Base-by-base conservation (phyloP, 2,888 invertebrate species). In the Strigamia crassipes region DNA sequence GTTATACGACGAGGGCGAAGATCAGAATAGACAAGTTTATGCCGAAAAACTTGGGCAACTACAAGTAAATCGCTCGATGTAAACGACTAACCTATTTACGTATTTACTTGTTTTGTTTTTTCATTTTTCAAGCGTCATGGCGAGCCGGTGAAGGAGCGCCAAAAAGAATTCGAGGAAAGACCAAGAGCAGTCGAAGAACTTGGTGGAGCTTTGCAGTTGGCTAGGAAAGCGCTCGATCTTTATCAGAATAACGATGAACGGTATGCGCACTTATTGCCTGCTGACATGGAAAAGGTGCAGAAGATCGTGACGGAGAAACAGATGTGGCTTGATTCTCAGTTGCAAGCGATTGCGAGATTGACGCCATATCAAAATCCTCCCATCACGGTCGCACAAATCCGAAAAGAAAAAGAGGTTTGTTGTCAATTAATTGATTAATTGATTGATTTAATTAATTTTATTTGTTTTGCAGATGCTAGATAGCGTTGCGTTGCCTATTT, bases 1-100 rank as follows among this genome's bases (percentile, higher is more conserved):
- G 99, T 90, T 99, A 21, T 99, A 99, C 86, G 98, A 97, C 86
- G 94, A 94, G 83, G 99, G 99, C 4, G 97, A 97, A 88, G 95
- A 98, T 86, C 95, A 97, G 87, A 93, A 93, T 85, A 92, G 93
- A 86, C 91, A 93, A 85, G 90, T 92, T 46, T 92, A 93, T 86
- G 86, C 89, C 21, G 90, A 91, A 77, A 89, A 89, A 85, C 87
- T 92, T 27, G 86, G 87, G 38, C 87, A 88, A 21, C 86, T 91
- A 15, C 89, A 89, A 87, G 90, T 90, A 85, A 84, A 6, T n/a
- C 46, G 46, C 8, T 9, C 6, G 73, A 51, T 81, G 34, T 21
- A 42, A 79, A 31, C 4, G 46, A 38, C 46, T 80, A 51, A 1
- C 5, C 10, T 21, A 18, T n/a, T 31, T 42, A 51, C 31, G 1